Conservation (phyloP, 2,888 invertebrate genomes). For the Synergus laeviventris region DNA sequence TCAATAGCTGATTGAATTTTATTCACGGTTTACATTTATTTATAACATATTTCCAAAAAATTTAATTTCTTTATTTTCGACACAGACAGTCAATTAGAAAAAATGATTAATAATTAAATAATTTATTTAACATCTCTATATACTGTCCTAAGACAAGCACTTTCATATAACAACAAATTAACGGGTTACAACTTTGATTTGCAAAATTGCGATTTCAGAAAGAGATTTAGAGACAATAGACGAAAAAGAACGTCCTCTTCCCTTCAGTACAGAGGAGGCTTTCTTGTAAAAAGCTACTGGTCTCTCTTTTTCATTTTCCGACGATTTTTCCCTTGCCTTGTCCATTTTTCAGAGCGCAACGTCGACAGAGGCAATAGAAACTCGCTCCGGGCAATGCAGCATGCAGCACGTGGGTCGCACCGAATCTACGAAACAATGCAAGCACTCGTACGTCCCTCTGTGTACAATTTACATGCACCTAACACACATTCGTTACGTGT, state of each 20-base stretch:
- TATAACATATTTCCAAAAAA: no score
- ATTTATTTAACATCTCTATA: no score
- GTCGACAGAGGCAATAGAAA: conserved; percentile 52
- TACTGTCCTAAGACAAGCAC: no score
- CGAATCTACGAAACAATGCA: conserved; percentile 53
- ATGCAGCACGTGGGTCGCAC: conserved; percentile 42
- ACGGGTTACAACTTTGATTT: conserved; percentile 1
- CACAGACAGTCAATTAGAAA: no score
- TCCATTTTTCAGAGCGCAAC: conserved; percentile 46
- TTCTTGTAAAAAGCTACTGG: conserved; percentile 15
- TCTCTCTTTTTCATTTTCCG: conserved; percentile 28
- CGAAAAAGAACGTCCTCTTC: conserved; percentile 3
- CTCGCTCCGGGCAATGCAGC: conserved; percentile 45
- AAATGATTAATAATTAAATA: no score
- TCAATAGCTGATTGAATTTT: no score
- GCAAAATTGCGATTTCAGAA: conserved; percentile 22
- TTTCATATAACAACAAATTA: no score
- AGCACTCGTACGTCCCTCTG: conserved; percentile 23
- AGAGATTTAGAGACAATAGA: conserved; percentile 1
- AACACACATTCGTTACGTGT: conserved; percentile 39
- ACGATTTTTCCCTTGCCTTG: conserved; percentile 26
- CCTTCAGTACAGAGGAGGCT: neutral
- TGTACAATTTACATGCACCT: conserved; percentile 20
- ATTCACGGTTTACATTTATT: no score
- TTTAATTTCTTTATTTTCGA: no score